Percentiles rank a stretch among this genome's conserved stretches.
These are phyloP conservation scores for Ladona fulva DNA, from an alignment of 1,140 invertebrate genomes.

Conservation along the genomic window DNA sequence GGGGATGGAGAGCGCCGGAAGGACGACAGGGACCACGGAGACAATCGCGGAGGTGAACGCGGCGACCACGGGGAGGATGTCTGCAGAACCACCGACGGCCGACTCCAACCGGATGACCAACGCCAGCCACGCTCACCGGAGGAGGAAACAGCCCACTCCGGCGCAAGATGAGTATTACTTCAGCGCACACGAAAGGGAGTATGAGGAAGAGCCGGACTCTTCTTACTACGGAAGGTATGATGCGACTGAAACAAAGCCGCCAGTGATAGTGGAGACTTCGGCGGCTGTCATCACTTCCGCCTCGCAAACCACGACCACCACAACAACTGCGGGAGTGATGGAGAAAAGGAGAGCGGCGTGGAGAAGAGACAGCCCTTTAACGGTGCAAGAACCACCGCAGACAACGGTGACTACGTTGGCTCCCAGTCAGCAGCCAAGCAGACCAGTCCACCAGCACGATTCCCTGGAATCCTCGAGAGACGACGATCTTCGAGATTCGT, in stretches of 20 bases:
- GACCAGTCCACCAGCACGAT: constrained; percentile 34
- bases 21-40: not conserved
- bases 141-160: constrained; percentile 15
- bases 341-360: constrained; percentile 19
- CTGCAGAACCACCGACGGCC: constrained; percentile 11
- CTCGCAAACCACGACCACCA: constrained; percentile 25
- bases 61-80: not conserved
- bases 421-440: constrained; percentile 33
- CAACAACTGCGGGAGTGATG: constrained; percentile 24
- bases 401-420: constrained; percentile 32
- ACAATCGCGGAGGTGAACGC: not conserved
- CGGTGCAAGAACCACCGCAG: constrained; percentile 28
- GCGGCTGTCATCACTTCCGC: constrained; percentile 29
- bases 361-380: constrained; percentile 34
- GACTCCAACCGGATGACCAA: constrained; percentile 17
- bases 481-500: constrained; percentile 44
- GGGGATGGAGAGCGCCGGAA: not conserved
- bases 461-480: constrained; percentile 47
- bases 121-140: constrained; percentile 15
- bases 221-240: not conserved
- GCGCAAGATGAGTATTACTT: not conserved
- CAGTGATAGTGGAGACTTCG: constrained; percentile 18
- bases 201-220: not conserved
- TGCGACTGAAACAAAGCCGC: constrained; percentile 21
- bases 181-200: not conserved